A percentile compares a stretch with the other conserved stretches of the same genome.
These are phyloP conservation scores for Erythrocercus mccallii DNA, from an alignment of 2,113 vertebrate species.

Conservation along the genomic window DNA sequence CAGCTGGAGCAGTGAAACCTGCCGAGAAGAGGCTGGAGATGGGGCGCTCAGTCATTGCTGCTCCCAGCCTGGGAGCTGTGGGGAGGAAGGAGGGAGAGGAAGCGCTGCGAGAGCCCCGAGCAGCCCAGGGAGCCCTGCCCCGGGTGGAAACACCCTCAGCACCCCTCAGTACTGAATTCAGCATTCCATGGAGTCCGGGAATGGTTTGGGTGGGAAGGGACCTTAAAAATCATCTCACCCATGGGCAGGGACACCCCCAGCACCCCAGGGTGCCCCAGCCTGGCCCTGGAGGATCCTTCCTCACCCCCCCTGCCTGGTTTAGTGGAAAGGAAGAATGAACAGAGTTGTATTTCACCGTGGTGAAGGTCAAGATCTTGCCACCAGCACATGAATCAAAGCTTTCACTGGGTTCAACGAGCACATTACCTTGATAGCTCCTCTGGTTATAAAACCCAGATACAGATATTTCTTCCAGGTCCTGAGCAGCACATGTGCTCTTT, in stretches of 20 bases:
- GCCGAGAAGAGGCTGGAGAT: no score
- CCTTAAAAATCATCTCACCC: rapidly evolving
- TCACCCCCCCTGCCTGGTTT: rapidly evolving
- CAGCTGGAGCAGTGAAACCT: no score
- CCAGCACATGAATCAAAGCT: slow-evolving; percentile 57
- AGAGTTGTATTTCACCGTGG: not conserved
- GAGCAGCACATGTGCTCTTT: slow-evolving; percentile 10
- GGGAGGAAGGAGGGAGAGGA: no score
- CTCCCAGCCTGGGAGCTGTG: no score
- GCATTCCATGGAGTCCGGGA: not conserved
- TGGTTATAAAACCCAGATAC: slow-evolving; percentile 3
- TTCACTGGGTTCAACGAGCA: slow-evolving; percentile 43
- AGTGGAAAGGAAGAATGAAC: not conserved
- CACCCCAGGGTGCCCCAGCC: not conserved
- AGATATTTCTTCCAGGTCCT: slow-evolving; percentile 24
- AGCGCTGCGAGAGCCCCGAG: no score
- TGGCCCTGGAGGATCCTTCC: not conserved
- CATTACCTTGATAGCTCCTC: slow-evolving; percentile 45
- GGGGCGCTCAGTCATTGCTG: no score
- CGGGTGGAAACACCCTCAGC: not conserved
- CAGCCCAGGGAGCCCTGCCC: no score
- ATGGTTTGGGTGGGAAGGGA: not conserved
- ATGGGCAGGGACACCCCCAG: not conserved
- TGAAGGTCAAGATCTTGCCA: slow-evolving; percentile 6
- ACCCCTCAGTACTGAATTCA: rapidly evolving